These are phyloP conservation scores for Pleuronectes platessa DNA, from an alignment of 2,113 vertebrate genomes.

Conservation along the genomic window DNA sequence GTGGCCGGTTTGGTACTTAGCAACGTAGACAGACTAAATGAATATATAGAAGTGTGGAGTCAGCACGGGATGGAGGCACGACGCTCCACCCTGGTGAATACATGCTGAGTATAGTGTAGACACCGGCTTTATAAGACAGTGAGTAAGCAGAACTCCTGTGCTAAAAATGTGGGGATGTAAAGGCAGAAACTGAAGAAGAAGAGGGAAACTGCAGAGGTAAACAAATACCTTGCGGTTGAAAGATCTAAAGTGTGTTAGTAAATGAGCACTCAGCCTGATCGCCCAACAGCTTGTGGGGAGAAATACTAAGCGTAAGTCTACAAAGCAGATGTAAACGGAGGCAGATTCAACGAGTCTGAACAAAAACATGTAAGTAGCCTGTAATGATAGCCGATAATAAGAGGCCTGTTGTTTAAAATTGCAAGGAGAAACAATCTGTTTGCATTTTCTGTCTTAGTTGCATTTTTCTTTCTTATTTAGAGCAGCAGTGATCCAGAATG, in stretches of 20 bases:
- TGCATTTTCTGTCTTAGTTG: constrained; percentile 32
- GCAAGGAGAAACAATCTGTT: constrained; percentile 52
- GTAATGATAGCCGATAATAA: constrained; percentile 42
- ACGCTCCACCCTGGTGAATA: background rate
- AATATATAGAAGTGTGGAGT: constrained; percentile 41
- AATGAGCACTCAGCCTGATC: constrained; percentile 46
- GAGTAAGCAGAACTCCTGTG: background rate
- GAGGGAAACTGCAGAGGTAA: constrained; percentile 19
- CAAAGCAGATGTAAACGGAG: constrained; percentile 48
- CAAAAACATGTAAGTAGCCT: constrained; percentile 41
- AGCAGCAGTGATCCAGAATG: constrained; percentile 25
- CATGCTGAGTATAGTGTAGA: constrained; percentile 15
- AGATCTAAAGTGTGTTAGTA: constrained; percentile 22
- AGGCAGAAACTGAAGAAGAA: background rate
- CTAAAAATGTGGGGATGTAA: background rate
- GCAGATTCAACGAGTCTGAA: constrained; percentile 39
- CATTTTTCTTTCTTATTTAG: background rate
- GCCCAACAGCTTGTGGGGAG: constrained; percentile 43
- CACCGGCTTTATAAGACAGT: constrained; percentile 12
- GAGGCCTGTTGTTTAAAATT: constrained; percentile 48
- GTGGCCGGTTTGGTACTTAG: constrained; percentile 16
- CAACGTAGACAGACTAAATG: constrained; percentile 29
- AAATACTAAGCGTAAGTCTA: constrained; percentile 33
- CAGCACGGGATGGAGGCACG: constrained; percentile 31
- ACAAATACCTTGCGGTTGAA: constrained; percentile 33